phyloP scores from a whole-genome alignment of 1,140 invertebrate genomes.

The Nomia melanderi region DNA sequence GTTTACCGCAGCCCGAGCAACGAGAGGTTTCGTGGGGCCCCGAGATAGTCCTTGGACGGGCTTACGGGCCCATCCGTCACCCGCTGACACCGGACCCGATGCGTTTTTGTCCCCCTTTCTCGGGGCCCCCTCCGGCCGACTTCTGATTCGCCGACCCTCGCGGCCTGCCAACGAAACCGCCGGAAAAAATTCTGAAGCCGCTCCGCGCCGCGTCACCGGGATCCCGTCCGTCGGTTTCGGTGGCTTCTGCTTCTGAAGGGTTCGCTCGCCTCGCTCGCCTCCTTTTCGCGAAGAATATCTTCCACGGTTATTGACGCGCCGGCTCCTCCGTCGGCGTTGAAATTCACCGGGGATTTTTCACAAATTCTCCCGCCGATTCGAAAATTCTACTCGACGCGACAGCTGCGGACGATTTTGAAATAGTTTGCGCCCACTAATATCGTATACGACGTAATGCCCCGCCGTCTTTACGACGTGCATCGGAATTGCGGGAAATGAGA shows the following conservation, averaged over 20 bases:
- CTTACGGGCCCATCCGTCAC: conserved; percentile 74
- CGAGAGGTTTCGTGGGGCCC: conserved; percentile 63
- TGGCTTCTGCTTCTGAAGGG: not conserved
- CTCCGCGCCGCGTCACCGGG: not conserved
- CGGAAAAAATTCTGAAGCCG: conserved; percentile 51
- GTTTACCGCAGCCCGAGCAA: conserved; percentile 16
- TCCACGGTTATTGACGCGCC: no score
- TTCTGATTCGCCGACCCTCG: conserved; percentile 65
- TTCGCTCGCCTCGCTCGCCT: not conserved
- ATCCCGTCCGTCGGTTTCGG: not conserved
- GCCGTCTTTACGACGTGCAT: no score
- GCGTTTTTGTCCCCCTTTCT: conserved; percentile 69
- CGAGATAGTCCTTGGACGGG: conserved; percentile 58
- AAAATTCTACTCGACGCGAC: no score
- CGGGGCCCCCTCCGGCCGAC: conserved; percentile 51
- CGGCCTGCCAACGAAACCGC: conserved; percentile 42
- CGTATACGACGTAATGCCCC: no score
- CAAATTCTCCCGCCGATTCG: no score
- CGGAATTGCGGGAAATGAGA: no score
- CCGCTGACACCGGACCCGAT: conserved; percentile 74
- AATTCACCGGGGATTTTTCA: no score
- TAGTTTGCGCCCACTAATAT: no score
- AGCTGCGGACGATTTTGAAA: no score
- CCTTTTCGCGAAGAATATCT: not conserved
- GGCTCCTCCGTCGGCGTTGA: no score